These are phyloP conservation scores for Alca torda DNA, from an alignment of 2,797 vertebrate species.

Conservation along the genomic window DNA sequence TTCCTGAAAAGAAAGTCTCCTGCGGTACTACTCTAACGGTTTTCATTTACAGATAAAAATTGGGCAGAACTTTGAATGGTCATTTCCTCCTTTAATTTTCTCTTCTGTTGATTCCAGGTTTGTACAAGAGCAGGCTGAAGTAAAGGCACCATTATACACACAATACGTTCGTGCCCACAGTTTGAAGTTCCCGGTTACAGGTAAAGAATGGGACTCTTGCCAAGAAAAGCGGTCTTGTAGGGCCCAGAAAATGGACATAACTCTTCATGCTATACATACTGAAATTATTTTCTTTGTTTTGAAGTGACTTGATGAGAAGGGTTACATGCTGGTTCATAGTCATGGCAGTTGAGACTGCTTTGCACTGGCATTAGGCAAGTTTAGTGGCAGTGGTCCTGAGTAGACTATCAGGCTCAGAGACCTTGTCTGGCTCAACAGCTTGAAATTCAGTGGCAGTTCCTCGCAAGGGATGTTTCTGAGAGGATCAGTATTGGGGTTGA, in stretches of 20 bases:
- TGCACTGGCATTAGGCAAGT: neutral
- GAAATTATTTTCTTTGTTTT: neutral
- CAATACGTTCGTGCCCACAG: rapidly evolving
- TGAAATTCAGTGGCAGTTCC: neutral
- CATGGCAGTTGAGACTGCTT: neutral
- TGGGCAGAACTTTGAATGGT: neutral
- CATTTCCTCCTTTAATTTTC: neutral
- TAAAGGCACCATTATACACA: neutral
- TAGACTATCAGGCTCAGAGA: neutral
- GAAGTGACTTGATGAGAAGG: neutral
- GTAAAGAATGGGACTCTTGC: neutral
- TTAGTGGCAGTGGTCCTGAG: neutral
- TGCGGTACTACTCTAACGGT: neutral
- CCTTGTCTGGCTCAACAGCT: neutral
- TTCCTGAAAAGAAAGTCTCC: neutral
- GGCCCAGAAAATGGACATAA: neutral
- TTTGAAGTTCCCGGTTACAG: neutral
- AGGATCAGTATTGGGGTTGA: neutral
- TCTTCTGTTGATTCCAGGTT: neutral
- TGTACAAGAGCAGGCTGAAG: neutral
- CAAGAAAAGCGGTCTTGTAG: neutral
- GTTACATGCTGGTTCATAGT: neutral
- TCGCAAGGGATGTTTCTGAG: neutral
- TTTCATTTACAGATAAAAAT: neutral
- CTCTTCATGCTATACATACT: neutral